Conservation (phyloP, 2,888 invertebrate species). For the Danaus chrysippus region DNA sequence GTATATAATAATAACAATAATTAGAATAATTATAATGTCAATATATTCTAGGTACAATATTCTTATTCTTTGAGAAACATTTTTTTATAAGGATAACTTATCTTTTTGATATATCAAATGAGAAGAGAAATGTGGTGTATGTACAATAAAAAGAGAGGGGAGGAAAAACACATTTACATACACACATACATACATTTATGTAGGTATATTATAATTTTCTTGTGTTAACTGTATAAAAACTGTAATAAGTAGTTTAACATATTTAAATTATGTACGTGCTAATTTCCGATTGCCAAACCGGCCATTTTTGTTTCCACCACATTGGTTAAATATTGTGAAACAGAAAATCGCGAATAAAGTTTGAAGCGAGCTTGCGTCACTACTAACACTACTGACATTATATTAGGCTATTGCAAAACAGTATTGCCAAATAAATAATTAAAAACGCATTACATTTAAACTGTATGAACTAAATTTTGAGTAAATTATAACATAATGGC, state of each 20-base stretch:
- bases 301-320: conserved; percentile 9
- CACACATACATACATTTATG: no score
- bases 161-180: no score
- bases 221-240: no score
- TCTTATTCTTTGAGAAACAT: no score
- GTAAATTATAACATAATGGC: background rate
- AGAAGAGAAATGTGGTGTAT: no score
- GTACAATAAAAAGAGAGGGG: no score
- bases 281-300: conserved; percentile 13
- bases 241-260: background rate
- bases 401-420: conserved; percentile 10
- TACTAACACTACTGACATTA: conserved; percentile 25
- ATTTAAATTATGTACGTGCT: conserved; percentile 1
- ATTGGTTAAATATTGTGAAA: conserved; percentile 25
- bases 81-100: no score
- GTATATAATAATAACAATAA: no score
- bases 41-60: no score
- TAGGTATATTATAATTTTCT: no score
- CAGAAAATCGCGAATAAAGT: conserved; percentile 21
- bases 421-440: background rate
- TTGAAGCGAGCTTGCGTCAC: conserved; percentile 30
- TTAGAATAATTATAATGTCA: no score
- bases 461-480: background rate
- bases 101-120: no score
- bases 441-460: background rate